Percentiles rank a stretch among this genome's conserved stretches.
Conservation (phyloP, 2,113 vertebrate genomes). For the Lepus timidus region DNA sequence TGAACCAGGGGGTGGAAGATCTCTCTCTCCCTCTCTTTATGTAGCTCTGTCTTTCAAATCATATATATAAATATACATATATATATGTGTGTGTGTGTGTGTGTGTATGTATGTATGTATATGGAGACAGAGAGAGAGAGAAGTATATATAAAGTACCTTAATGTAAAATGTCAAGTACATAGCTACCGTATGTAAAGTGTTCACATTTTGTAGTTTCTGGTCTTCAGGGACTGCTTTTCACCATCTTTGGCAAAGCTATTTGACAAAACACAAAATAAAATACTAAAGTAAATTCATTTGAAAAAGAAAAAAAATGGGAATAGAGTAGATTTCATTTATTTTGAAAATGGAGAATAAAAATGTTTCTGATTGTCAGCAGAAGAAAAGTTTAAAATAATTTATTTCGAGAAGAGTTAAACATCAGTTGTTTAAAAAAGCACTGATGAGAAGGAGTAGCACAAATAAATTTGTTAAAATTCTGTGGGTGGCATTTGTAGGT, state of each 20-base stretch:
- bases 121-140: not conserved
- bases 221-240: conserved; percentile 60
- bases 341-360: conserved; percentile 80
- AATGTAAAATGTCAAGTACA: conserved; percentile 56
- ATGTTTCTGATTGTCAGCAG: conserved; percentile 80
- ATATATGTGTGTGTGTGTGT: no score
- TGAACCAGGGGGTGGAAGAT: no score
- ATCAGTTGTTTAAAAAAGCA: conserved; percentile 84
- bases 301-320: conserved; percentile 84
- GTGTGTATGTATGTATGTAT: no score
- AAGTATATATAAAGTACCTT: conserved; percentile 59
- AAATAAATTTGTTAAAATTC: conserved; percentile 84
- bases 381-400: conserved; percentile 82
- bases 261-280: conserved; percentile 85
- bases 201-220: conserved; percentile 73
- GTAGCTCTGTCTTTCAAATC: no score
- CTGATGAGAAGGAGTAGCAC: conserved; percentile 78
- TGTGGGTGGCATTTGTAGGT: conserved; percentile 80
- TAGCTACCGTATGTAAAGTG: conserved; percentile 60
- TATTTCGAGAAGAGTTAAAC: conserved; percentile 77
- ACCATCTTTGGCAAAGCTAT: conserved; percentile 67
- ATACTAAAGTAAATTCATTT: conserved; percentile 78
- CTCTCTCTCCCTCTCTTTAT: no score
- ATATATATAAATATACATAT: no score
- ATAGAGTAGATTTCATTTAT: conserved; percentile 84